Conservation (phyloP, 2,113 vertebrate genomes). For the Ammospiza nelsoni region DNA sequence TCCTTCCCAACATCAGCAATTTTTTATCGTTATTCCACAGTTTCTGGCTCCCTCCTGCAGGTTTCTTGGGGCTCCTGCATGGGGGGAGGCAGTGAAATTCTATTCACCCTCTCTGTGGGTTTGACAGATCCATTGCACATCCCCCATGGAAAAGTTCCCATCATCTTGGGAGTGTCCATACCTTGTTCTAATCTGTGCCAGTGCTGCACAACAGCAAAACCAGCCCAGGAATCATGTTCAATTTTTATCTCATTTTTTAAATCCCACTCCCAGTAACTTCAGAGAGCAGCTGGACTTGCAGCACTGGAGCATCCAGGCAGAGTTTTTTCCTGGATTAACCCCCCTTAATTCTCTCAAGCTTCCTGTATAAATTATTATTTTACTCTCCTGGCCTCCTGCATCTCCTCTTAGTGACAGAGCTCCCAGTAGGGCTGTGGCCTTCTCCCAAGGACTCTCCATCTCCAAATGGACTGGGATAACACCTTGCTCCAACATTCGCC, state of each 20-base stretch:
- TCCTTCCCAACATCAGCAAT: background rate
- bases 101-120: too few species aligned
- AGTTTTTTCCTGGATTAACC: background rate
- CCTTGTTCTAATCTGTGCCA: background rate
- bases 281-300: background rate
- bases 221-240: fast-evolving
- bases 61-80: background rate
- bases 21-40: fast-evolving
- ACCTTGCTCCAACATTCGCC: background rate
- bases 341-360: background rate
- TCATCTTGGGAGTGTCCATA: background rate
- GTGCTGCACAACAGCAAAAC: background rate
- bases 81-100: background rate
- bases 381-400: background rate
- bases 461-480: background rate
- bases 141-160: background rate
- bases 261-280: background rate
- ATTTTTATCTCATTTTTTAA: background rate
- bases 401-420: background rate
- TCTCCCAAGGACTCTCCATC: background rate
- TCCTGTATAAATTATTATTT: background rate
- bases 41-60: background rate
- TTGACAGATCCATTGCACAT: background rate
- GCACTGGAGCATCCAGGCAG: background rate
- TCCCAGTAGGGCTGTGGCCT: background rate